Evolutionary conservation across 1,140 invertebrate species (phyloP).

Genomic region (Eciton burchellii): DNA sequence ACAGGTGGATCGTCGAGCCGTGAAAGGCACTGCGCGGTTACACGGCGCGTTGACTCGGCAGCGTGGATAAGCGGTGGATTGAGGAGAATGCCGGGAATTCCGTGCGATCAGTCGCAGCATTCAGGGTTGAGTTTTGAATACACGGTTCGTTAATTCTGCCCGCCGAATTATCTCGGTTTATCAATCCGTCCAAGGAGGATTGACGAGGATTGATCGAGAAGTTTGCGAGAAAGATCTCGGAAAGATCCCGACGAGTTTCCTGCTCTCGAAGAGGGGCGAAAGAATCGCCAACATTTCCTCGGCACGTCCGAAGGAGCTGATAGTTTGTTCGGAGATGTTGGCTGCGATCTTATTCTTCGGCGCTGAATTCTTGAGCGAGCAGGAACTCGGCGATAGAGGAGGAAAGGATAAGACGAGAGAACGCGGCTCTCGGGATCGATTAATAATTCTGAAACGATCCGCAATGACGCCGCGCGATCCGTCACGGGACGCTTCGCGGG

Average conservation of each 20-base stretch:
- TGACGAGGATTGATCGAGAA: not conserved
- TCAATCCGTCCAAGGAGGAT: too few species aligned
- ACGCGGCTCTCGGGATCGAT: conserved; percentile 25
- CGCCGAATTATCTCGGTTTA: too few species aligned
- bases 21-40: conserved; percentile 18
- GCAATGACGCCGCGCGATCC: not conserved
- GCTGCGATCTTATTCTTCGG: conserved; percentile 5
- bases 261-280: conserved; percentile 6
- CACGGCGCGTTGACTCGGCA: not conserved
- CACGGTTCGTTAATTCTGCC: too few species aligned
- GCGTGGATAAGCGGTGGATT: not conserved
- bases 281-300: conserved; percentile 14
- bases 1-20: conserved; percentile 55
- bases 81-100: not conserved
- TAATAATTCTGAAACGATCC: not conserved
- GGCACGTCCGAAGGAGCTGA: not conserved
- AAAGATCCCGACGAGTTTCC: not conserved
- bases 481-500: not conserved
- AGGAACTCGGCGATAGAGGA: too few species aligned
- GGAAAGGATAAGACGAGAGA: not conserved
- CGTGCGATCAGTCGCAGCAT: not conserved
- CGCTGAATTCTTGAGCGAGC: not conserved
- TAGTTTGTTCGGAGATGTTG: conserved; percentile 9
- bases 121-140: too few species aligned
- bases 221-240: not conserved